These are phyloP conservation scores for Apis cerana DNA, from an alignment of 1,140 invertebrate species.

Conservation along the genomic window DNA sequence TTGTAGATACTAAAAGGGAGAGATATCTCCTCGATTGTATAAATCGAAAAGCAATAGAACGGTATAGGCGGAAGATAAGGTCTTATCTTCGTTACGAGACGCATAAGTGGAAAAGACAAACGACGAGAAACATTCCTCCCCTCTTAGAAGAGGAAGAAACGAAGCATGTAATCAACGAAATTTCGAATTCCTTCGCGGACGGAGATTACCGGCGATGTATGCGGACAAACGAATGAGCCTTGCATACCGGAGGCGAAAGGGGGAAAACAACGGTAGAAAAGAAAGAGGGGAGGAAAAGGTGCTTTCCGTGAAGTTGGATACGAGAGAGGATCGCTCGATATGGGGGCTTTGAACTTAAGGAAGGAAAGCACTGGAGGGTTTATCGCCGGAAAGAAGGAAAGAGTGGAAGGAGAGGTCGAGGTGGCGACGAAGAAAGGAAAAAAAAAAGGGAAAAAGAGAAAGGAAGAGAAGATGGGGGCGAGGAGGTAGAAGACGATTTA, in stretches of 20 bases:
- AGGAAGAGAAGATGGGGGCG: not conserved
- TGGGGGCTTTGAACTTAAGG: constrained; percentile 35
- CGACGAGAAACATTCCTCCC: not conserved
- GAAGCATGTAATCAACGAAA: constrained; percentile 27
- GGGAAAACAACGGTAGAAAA: not conserved
- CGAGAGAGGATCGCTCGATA: constrained; percentile 39
- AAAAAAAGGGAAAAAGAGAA: not conserved
- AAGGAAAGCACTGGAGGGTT: constrained; percentile 28
- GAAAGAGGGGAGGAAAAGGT: no score
- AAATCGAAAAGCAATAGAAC: not conserved
- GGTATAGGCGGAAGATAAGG: not conserved
- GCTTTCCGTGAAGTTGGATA: constrained; percentile 10
- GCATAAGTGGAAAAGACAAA: not conserved
- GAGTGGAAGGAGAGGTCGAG: constrained; percentile 1
- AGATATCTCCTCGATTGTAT: not conserved
- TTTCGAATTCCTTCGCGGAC: constrained; percentile 19
- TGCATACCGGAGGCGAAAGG: not conserved
- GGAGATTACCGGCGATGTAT: not conserved
- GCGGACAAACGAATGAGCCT: constrained; percentile 25
- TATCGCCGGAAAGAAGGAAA: constrained; percentile 17
- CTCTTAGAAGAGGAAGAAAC: not conserved
- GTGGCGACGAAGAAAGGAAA: not conserved
- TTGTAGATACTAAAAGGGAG: no score
- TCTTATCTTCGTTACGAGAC: not conserved
- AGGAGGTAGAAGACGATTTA: constrained; percentile 43